A percentile compares a stretch with the other conserved stretches of the same genome.
Evolutionary conservation across 2,797 vertebrate genomes (phyloP).

Genomic region (Aldrovandia affinis): DNA sequence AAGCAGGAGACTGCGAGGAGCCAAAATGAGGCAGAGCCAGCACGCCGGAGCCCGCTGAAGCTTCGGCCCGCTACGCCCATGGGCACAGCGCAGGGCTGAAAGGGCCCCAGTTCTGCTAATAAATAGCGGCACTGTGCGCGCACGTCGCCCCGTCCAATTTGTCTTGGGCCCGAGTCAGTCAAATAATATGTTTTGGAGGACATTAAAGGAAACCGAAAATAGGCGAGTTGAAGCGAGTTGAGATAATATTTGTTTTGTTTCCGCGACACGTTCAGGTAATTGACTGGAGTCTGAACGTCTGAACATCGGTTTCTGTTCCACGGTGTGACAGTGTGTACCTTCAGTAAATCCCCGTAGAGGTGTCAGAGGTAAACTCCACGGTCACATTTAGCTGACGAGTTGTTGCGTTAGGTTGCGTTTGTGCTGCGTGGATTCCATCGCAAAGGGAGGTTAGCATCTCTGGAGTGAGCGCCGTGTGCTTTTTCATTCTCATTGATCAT

Average conservation of each 20-base stretch:
- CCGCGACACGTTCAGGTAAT: conserved; percentile 15
- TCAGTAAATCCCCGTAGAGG: not conserved
- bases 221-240: conserved; percentile 32
- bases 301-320: not conserved
- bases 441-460: not conserved
- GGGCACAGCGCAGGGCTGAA: conserved; percentile 31
- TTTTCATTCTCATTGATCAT: not conserved
- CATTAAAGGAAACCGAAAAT: conserved; percentile 34
- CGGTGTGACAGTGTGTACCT: not conserved
- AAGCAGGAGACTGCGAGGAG: not conserved
- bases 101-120: conserved; percentile 26
- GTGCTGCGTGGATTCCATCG: not conserved
- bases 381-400: not conserved
- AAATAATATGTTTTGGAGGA: conserved; percentile 37
- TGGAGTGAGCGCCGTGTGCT: not conserved
- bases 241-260: conserved; percentile 38
- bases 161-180: conserved; percentile 27
- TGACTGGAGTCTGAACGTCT: not conserved
- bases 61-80: not conserved
- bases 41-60: not conserved
- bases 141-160: conserved; percentile 29
- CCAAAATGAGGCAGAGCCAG: not conserved
- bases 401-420: not conserved
- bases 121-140: conserved; percentile 32
- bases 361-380: not conserved